phyloP scores from a whole-genome alignment of 1,140 invertebrate genomes.

The Dinoponera quadriceps region DNA sequence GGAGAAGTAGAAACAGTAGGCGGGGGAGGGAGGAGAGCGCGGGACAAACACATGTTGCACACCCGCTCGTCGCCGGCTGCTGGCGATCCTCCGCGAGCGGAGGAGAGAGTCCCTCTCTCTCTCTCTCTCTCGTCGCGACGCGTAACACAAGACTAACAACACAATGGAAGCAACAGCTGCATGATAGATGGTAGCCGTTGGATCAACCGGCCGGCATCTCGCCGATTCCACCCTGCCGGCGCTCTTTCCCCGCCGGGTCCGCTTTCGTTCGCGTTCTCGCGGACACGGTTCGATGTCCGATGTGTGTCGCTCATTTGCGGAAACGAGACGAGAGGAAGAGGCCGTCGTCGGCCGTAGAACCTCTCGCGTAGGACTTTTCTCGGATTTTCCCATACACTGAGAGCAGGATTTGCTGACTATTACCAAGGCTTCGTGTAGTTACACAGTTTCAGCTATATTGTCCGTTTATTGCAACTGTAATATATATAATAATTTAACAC shows the following conservation, averaged over 20 bases:
- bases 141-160: slow-evolving; percentile 84
- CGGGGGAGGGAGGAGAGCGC: slow-evolving; percentile 56
- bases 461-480: no score
- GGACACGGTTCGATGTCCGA: slow-evolving; percentile 74
- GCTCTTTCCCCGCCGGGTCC: slow-evolving; percentile 65
- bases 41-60: slow-evolving; percentile 84
- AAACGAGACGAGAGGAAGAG: slow-evolving; percentile 69
- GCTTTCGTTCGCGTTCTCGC: slow-evolving; percentile 69
- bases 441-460: no score
- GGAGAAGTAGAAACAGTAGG: slow-evolving; percentile 64
- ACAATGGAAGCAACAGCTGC: slow-evolving; percentile 85
- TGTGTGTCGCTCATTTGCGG: slow-evolving; percentile 75
- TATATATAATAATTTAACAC: no score
- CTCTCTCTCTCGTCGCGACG: slow-evolving; percentile 71
- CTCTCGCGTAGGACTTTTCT: no score
- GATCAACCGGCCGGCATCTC: slow-evolving; percentile 66
- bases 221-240: slow-evolving; percentile 76
- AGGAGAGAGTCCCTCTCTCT: slow-evolving; percentile 17
- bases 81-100: slow-evolving; percentile 53
- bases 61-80: slow-evolving; percentile 73
- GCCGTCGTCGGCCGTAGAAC: neutral
- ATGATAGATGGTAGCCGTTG: slow-evolving; percentile 83
- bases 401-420: no score
- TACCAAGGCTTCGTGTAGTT: no score
- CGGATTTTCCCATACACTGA: no score